Evolutionary conservation across 1,140 invertebrate species (phyloP).

Genomic region (Lutraria rhynchaena): DNA sequence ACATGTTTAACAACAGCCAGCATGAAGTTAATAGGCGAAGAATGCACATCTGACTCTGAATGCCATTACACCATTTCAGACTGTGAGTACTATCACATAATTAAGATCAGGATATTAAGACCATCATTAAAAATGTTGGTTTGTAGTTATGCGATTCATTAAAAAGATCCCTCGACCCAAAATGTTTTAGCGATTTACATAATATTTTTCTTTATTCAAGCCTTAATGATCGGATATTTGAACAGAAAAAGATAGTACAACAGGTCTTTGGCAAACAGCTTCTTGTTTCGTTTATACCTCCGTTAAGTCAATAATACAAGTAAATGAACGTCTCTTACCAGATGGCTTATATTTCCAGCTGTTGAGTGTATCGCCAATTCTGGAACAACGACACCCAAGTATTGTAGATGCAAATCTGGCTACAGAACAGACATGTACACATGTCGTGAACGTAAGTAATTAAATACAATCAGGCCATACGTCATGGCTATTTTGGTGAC

Average conservation of each 20-base stretch:
- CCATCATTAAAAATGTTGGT: neutral
- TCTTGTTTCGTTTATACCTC: neutral
- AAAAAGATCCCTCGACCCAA: too few relatives aligned
- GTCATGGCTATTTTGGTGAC: too few relatives aligned
- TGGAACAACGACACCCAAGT: neutral
- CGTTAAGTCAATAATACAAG: neutral
- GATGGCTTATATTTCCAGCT: neutral
- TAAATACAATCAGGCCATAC: too few relatives aligned
- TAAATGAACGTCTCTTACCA: neutral
- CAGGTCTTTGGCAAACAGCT: neutral
- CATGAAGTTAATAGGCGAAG: neutral
- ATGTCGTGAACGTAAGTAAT: neutral
- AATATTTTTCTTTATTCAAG: neutral
- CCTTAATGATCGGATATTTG: neutral
- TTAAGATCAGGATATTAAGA: neutral
- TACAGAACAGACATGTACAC: neutral
- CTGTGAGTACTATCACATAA: neutral
- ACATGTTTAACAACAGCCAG: constrained; percentile 10
- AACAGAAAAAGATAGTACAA: neutral
- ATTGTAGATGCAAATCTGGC: neutral
- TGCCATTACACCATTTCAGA: neutral
- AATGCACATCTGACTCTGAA: neutral
- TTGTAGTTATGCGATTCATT: too few relatives aligned
- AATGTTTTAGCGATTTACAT: neutral
- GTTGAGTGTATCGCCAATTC: neutral